These are phyloP conservation scores for Pseudorectes ferrugineus DNA, from an alignment of 2,113 vertebrate species.

Conservation along the genomic window DNA sequence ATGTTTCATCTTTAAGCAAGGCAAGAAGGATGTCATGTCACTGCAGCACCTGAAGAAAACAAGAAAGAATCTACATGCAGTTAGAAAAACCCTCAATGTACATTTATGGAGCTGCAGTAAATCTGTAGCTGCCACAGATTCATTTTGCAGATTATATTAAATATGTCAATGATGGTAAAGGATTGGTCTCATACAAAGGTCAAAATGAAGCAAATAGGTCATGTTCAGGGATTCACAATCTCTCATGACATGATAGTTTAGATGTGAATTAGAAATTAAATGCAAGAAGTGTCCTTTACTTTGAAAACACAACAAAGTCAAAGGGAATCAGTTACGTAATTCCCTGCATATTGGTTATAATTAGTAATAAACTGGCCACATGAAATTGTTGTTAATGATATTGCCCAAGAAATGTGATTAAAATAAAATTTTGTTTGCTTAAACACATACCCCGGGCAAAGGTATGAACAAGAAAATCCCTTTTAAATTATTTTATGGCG, in stretches of 20 bases:
- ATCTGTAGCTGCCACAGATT: not conserved
- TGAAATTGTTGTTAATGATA: not conserved
- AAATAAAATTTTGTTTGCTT: slow-evolving; percentile 52
- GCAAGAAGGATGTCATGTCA: not conserved
- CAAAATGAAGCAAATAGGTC: not conserved
- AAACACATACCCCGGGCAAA: slow-evolving; percentile 61
- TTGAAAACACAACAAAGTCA: not conserved
- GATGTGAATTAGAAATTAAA: not conserved
- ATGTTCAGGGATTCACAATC: not conserved
- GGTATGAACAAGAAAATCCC: slow-evolving; percentile 84
- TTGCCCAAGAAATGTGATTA: not conserved
- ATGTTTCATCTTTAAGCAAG: slow-evolving; percentile 34
- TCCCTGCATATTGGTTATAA: not conserved
- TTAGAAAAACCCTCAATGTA: slow-evolving; percentile 13
- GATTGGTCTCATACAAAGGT: not conserved
- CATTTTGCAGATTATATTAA: not conserved
- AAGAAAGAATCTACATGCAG: not conserved
- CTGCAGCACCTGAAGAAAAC: slow-evolving; percentile 32
- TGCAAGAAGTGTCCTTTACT: not conserved
- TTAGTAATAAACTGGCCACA: not conserved
- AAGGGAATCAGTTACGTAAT: not conserved
- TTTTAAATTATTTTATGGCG: slow-evolving; percentile 82
- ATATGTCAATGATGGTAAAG: not conserved
- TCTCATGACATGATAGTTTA: not conserved
- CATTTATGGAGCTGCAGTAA: not conserved